Evolutionary conservation across 2,113 vertebrate species (phyloP).

Genomic region (Hypomesus transpacificus): DNA sequence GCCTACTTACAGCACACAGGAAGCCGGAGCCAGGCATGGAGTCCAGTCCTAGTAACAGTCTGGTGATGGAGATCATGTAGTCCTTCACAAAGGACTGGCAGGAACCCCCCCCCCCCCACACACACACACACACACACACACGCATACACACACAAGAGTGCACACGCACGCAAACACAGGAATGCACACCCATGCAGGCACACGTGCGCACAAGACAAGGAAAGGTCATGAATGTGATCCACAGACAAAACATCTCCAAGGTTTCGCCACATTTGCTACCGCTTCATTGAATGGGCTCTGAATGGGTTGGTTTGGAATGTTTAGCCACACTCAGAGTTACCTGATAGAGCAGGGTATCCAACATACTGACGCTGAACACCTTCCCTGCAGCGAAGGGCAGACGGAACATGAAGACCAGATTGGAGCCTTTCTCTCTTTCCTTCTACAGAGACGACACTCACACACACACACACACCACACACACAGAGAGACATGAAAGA

Average conservation of each 20-base stretch:
- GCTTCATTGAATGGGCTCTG: neutral
- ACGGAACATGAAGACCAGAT: constrained; percentile 82
- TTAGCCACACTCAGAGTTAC: constrained; percentile 47
- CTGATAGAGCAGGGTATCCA: constrained; percentile 83
- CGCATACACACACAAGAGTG: neutral
- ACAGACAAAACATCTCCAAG: neutral
- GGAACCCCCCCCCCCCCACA: neutral
- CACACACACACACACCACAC: constrained; percentile 7
- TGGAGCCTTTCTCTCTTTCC: constrained; percentile 80
- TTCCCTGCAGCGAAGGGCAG: constrained; percentile 81
- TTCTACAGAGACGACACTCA: constrained; percentile 64
- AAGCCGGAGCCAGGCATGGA: constrained; percentile 81
- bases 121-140: neutral
- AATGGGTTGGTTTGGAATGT: neutral
- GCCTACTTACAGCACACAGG: constrained; percentile 74
- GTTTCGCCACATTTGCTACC: neutral
- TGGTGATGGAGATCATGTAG: constrained; percentile 83
- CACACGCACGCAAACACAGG: too few species aligned
- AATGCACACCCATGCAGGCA: neutral
- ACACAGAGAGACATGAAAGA: neutral
- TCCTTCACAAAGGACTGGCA: constrained; percentile 81
- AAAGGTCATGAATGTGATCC: too few species aligned
- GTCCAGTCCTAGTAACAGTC: constrained; percentile 77
- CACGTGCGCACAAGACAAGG: too few species aligned
- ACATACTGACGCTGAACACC: constrained; percentile 83